Evolutionary conservation across 2,113 vertebrate species (phyloP), one percentile per base, ranked within the genome.

Genomic region (Vanacampus margaritifer): DNA sequence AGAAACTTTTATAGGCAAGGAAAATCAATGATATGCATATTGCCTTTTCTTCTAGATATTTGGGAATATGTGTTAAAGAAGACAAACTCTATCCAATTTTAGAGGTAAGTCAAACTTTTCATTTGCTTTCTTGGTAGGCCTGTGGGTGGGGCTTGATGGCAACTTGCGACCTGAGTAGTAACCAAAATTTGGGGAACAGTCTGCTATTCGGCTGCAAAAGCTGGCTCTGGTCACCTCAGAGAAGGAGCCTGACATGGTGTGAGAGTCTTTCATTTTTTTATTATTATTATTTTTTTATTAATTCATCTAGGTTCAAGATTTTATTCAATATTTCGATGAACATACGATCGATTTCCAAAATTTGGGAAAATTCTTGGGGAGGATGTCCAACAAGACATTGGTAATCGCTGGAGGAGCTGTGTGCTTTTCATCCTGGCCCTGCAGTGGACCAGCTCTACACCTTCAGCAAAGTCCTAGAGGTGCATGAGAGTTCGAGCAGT

Each of bases 11-110:
- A 35, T 21, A 17, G 37, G 3, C n/a, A 68, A 9, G n/a, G 60
- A 24, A 2, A 32, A 62, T 17, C 17, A 50, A 37, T 59, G n/a
- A 63, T 3, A 26, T 35, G 10, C 19, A 2, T 74, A 45, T 69
- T 36, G 35, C 69, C 57, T 74, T 4, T 2, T 84, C 16, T 46
- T 84, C 61, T 75, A 95, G 94, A 82, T 95, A 95, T 84, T 91
- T 95, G 39, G 94, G 94, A 51, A 93, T 95, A 79, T 95, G 94
- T 13, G 92, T 95, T 41, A 95, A 92, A 79, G 94, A 94, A 60
- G 92, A 95, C 74, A 95, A 94, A 78, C 89, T 95, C 17, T 94
- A 95, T 72, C 94, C 94, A 0, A 92, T 95, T 67, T 80, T 95
- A 72, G 94, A 95, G 93, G 94, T 95, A 87, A 89, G 85, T 65